phyloP scores from a whole-genome alignment of 2,113 vertebrate genomes.

The Leucosticte australis region DNA sequence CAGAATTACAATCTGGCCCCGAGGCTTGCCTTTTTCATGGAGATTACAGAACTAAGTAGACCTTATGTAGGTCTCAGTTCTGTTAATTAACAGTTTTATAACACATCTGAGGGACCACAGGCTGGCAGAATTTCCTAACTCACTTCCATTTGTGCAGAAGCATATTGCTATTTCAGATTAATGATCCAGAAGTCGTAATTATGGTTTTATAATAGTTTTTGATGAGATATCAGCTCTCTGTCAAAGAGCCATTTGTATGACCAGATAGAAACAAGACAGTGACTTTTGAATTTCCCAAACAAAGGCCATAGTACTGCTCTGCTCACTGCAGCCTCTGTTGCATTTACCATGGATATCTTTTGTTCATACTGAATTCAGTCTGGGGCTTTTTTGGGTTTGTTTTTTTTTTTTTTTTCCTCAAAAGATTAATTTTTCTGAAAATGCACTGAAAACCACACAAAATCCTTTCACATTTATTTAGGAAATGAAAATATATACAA shows the following conservation, averaged over 20 bases:
- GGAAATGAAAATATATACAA: background rate
- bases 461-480: background rate
- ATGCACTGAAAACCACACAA: background rate
- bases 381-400: background rate
- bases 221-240: background rate
- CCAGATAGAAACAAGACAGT: background rate
- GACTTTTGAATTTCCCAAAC: background rate
- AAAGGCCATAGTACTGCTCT: background rate
- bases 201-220: background rate
- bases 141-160: background rate
- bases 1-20: background rate
- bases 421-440: background rate
- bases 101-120: background rate
- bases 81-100: background rate
- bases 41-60: background rate
- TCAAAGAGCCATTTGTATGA: constrained; percentile 20
- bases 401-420: background rate
- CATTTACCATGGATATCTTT: background rate
- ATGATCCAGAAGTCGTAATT: constrained; percentile 22
- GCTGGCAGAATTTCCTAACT: background rate
- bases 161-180: constrained; percentile 27
- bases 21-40: background rate
- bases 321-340: background rate
- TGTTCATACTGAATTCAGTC: background rate
- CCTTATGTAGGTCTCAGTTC: background rate